These are phyloP conservation scores for Colaptes auratus DNA, from an alignment of 2,113 vertebrate species.

Conservation along the genomic window DNA sequence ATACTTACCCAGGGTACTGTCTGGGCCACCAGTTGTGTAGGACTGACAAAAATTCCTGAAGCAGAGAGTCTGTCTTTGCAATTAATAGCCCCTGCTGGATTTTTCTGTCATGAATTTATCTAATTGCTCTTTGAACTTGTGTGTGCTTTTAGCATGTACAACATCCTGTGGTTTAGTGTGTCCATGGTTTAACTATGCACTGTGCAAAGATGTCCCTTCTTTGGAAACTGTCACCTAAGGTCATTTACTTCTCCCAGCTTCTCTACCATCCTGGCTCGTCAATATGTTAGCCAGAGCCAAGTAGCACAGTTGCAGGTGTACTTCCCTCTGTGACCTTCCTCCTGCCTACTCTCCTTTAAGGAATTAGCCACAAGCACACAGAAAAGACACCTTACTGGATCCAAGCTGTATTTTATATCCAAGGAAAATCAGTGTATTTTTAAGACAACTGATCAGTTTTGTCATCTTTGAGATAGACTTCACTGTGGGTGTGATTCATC, in stretches of 20 bases:
- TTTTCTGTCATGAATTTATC: slow-evolving; percentile 13
- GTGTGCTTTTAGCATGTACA: background rate
- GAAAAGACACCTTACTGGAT: background rate
- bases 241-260: background rate
- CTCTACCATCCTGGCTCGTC: background rate
- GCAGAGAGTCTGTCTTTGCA: background rate
- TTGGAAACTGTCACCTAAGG: background rate
- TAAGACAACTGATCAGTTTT: background rate
- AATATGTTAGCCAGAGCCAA: background rate
- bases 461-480: background rate
- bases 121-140: slow-evolving; percentile 2
- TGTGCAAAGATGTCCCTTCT: background rate
- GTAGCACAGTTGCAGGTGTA: background rate
- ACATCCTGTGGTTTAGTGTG: background rate
- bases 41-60: background rate
- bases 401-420: background rate
- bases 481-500: background rate
- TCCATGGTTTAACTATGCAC: background rate
- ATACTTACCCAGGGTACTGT: background rate
- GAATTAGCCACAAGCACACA: background rate
- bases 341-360: background rate
- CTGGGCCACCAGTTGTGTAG: background rate
- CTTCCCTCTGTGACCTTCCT: background rate
- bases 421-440: background rate
- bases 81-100: background rate